These are phyloP conservation scores for Lasioglossum malachurum DNA, from an alignment of 2,888 invertebrate genomes.

Conservation along the genomic window DNA sequence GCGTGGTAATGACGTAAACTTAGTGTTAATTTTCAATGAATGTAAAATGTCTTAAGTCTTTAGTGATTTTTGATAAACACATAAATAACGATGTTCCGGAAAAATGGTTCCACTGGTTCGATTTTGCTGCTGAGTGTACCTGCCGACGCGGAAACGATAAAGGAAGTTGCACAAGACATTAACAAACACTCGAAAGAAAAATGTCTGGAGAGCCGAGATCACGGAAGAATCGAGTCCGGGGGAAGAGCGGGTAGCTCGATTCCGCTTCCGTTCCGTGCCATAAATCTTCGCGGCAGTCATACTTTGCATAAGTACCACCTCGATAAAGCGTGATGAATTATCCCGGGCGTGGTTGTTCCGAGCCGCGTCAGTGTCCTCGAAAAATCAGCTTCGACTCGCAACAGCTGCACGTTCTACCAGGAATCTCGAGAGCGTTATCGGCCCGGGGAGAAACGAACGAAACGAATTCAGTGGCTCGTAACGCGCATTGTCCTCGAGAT, in stretches of 20 bases:
- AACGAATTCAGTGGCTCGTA: constrained; percentile 24
- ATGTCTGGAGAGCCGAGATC: not conserved
- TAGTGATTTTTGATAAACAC: not conserved
- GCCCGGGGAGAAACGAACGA: not conserved
- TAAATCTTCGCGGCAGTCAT: constrained; percentile 38
- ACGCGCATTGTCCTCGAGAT: constrained; percentile 15
- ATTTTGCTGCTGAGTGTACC: not conserved
- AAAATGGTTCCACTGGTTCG: not conserved
- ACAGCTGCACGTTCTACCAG: not conserved
- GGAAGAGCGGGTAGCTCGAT: not conserved
- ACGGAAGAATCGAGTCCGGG: not conserved
- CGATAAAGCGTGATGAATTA: constrained; percentile 55
- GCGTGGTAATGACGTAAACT: no score
- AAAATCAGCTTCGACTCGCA: constrained; percentile 8
- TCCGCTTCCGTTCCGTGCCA: constrained; percentile 9
- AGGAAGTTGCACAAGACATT: not conserved
- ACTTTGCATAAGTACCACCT: constrained; percentile 34
- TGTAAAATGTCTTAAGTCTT: not conserved
- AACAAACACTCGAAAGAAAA: not conserved
- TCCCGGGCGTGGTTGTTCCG: constrained; percentile 35
- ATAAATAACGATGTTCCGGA: not conserved
- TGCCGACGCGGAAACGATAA: not conserved
- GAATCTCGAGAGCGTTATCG: constrained; percentile 6
- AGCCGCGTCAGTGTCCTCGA: not conserved
- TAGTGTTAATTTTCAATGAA: not conserved